Percentiles rank a stretch among this genome's conserved stretches.
These are phyloP conservation scores for Dipodomys spectabilis DNA, from an alignment of 2,113 vertebrate genomes.

Conservation along the genomic window DNA sequence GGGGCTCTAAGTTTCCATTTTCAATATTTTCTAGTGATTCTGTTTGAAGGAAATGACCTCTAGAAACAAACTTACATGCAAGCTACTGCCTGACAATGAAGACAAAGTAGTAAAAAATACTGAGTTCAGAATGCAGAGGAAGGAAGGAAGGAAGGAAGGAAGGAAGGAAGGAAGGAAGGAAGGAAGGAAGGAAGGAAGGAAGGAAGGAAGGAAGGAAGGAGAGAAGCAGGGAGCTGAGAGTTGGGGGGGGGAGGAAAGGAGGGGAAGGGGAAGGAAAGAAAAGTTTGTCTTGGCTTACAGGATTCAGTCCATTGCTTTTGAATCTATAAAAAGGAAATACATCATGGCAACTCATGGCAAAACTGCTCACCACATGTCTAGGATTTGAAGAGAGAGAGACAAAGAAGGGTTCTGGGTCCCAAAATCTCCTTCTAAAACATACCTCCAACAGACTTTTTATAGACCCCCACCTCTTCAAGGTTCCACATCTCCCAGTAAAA, in stretches of 20 bases:
- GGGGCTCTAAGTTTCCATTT: not conserved
- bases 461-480: not conserved
- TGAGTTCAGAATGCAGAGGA: too few species aligned
- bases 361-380: too few species aligned
- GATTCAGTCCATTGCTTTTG: not conserved
- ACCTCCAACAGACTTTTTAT: not conserved
- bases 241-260: too few species aligned
- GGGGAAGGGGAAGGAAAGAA: too few species aligned
- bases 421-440: not conserved
- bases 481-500: not conserved
- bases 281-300: not conserved
- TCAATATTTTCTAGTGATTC: constrained; percentile 37
- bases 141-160: too few species aligned
- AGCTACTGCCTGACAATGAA: not conserved
- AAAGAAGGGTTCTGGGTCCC: not conserved
- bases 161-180: too few species aligned
- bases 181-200: too few species aligned
- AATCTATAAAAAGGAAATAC: too few species aligned
- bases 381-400: not conserved
- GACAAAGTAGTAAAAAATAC: too few species aligned
- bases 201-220: too few species aligned
- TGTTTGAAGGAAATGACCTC: constrained; percentile 56
- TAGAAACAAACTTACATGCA: constrained; percentile 50
- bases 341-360: not conserved
- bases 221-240: too few species aligned